phyloP scores from a whole-genome alignment of 2,113 vertebrate genomes.

The Oncorhynchus mykiss region DNA sequence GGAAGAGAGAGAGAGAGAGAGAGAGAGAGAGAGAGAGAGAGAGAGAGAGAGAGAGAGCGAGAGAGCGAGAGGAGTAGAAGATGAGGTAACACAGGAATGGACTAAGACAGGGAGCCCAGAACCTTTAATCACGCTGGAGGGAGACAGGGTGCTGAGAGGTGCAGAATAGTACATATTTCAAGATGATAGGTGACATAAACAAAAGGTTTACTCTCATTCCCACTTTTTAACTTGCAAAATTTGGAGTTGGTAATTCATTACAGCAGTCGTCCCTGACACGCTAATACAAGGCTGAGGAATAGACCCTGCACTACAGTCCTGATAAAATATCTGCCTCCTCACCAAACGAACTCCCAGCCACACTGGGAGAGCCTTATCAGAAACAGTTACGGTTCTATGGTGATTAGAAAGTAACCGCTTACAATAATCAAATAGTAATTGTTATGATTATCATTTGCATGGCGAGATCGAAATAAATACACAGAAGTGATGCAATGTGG shows the following conservation, averaged over 20 bases:
- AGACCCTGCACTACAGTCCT: conserved; percentile 36
- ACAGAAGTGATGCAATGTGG: background rate
- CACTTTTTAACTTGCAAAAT: conserved; percentile 76
- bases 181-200: conserved; percentile 78
- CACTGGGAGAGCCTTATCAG: conserved; percentile 24
- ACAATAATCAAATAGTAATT: conserved; percentile 16
- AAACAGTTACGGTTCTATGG: conserved; percentile 4
- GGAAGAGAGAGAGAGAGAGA: background rate
- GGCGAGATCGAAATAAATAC: background rate
- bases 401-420: conserved; percentile 2
- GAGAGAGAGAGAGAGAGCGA: conserved; percentile 18
- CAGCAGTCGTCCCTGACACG: conserved; percentile 56
- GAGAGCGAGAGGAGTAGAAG: conserved; percentile 26
- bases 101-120: conserved; percentile 62
- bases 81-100: conserved; percentile 57
- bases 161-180: conserved; percentile 75
- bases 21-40: background rate
- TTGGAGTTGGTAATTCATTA: conserved; percentile 71
- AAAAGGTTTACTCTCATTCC: conserved; percentile 75
- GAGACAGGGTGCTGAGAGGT: conserved; percentile 64
- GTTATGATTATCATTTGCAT: conserved; percentile 12
- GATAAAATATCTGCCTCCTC: conserved; percentile 15
- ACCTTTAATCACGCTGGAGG: conserved; percentile 74
- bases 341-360: conserved; percentile 29
- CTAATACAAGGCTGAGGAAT: conserved; percentile 64